Conservation (phyloP, 2,113 vertebrate species). For the Mugil cephalus region DNA sequence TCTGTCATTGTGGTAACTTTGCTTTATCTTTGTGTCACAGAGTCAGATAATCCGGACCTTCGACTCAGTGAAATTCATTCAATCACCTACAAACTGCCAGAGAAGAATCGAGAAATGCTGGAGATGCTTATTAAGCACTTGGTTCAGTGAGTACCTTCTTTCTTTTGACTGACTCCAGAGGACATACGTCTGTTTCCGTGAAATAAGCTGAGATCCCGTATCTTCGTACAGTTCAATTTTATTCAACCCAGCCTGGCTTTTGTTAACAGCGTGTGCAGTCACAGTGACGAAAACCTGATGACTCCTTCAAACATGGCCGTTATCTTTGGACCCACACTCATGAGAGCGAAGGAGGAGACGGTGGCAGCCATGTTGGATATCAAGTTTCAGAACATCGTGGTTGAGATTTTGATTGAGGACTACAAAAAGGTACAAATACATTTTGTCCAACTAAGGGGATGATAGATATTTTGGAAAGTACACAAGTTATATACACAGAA, state of each 20-base stretch:
- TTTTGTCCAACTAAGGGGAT: not conserved
- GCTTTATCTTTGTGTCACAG: slow-evolving; percentile 71
- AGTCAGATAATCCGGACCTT: slow-evolving; percentile 94
- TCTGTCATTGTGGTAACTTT: not conserved
- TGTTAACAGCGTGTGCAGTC: slow-evolving; percentile 89
- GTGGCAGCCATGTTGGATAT: slow-evolving; percentile 99
- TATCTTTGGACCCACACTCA: slow-evolving; percentile 95
- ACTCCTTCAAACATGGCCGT: slow-evolving; percentile 96
- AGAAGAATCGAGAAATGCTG: slow-evolving; percentile 94
- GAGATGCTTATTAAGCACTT: slow-evolving; percentile 93
- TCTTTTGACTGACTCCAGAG: not conserved
- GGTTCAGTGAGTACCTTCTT: slow-evolving; percentile 87
- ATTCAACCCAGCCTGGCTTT: slow-evolving; percentile 5
- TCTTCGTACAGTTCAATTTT: not conserved
- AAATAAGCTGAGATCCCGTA: not conserved
- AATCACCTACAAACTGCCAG: slow-evolving; percentile 93
- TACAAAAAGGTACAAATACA: slow-evolving; percentile 86
- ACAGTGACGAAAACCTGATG: slow-evolving; percentile 94
- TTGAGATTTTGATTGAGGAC: slow-evolving; percentile 96
- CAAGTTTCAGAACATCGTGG: slow-evolving; percentile 98
- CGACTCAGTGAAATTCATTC: slow-evolving; percentile 94
- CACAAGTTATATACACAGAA: too few relatives aligned
- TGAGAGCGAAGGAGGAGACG: slow-evolving; percentile 95
- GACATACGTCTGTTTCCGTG: not conserved
- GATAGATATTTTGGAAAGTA: too few relatives aligned